Percentiles rank a stretch among this genome's conserved stretches.
phyloP scores from a whole-genome alignment of 2,113 vertebrate genomes.

The Blennius ocellaris region DNA sequence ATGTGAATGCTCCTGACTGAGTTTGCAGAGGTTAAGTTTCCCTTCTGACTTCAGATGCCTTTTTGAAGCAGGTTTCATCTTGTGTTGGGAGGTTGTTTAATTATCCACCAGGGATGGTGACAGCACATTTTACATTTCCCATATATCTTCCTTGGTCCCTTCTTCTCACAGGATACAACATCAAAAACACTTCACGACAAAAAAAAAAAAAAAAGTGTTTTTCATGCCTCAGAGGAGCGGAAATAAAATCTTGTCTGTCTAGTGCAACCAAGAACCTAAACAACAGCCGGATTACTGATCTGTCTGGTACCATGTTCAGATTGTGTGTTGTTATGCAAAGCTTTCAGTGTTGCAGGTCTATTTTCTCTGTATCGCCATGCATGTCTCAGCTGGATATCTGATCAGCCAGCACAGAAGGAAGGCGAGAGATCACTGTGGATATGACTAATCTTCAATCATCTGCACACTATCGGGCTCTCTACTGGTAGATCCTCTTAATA shows the following conservation, averaged over 20 bases:
- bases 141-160: slow-evolving; percentile 7
- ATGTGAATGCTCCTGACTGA: slow-evolving; percentile 19
- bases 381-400: slow-evolving; percentile 10
- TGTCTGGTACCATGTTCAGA: slow-evolving; percentile 2
- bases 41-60: slow-evolving; percentile 17
- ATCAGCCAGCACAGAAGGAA: neutral
- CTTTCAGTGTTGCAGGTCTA: slow-evolving; percentile 4
- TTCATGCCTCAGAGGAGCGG: slow-evolving; percentile 16
- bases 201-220: neutral
- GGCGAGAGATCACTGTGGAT: slow-evolving; percentile 13
- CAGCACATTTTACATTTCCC: slow-evolving; percentile 34
- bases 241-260: neutral
- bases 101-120: slow-evolving; percentile 23
- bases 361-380: slow-evolving; percentile 8
- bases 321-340: neutral
- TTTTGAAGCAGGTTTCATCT: slow-evolving; percentile 25
- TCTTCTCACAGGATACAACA: slow-evolving; percentile 17
- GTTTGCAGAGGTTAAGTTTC: slow-evolving; percentile 10
- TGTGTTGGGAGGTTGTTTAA: slow-evolving; percentile 22
- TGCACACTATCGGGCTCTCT: slow-evolving; percentile 6
- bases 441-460: slow-evolving; percentile 32
- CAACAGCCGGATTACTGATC: slow-evolving; percentile 16
- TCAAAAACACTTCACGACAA: slow-evolving; percentile 36
- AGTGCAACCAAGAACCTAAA: neutral
- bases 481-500: slow-evolving; percentile 21